Conservation (phyloP, 2,113 vertebrate genomes). For the Spilogale gracilis region DNA sequence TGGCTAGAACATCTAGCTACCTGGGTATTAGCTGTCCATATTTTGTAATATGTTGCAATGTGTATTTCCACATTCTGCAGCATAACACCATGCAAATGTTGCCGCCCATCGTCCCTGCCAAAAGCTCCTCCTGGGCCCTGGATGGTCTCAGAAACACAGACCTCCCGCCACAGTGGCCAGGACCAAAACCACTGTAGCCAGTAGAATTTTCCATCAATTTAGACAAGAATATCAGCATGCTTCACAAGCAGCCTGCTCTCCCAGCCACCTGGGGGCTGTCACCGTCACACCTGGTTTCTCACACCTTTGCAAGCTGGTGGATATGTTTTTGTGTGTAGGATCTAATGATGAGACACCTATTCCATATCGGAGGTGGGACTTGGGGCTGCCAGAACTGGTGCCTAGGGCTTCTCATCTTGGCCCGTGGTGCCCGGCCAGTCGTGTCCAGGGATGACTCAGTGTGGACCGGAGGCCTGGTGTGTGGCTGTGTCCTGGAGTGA, state of each 20-base stretch:
- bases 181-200: not conserved
- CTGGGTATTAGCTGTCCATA: not conserved
- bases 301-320: not conserved
- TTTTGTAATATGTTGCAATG: not conserved
- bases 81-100: rapidly evolving
- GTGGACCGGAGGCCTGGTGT: not conserved
- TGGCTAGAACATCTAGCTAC: not conserved
- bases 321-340: not conserved
- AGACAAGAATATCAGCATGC: rapidly evolving
- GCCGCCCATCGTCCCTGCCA: not conserved
- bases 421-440: not conserved
- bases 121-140: not conserved
- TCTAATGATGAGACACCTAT: too few species aligned
- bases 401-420: not conserved
- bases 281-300: not conserved
- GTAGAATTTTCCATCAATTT: too few species aligned
- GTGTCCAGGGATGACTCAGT: too few species aligned
- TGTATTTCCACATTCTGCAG: not conserved
- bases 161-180: not conserved
- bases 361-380: not conserved
- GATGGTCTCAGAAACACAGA: not conserved
- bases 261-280: not conserved
- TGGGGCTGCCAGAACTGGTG: not conserved
- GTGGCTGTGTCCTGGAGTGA: too few species aligned
- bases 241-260: not conserved